Conservation (phyloP, 1,140 invertebrate genomes). For the Hylaeus anthracinus region DNA sequence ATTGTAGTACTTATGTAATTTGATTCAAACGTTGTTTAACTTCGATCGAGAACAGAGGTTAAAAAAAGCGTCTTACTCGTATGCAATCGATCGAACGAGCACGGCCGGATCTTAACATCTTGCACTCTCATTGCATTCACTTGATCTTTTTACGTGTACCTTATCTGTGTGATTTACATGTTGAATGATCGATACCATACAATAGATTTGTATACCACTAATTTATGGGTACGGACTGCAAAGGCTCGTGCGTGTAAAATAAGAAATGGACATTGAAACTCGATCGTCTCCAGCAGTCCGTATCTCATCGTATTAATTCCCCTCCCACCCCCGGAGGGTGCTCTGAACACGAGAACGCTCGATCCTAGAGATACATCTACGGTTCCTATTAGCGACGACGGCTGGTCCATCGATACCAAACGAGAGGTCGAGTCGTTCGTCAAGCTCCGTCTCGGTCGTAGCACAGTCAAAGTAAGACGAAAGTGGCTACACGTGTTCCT, state of each 20-base stretch:
- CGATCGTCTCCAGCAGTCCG: slow-evolving; percentile 27
- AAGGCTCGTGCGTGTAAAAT: slow-evolving; percentile 43
- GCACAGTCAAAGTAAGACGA: background rate
- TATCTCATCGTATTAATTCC: slow-evolving; percentile 30
- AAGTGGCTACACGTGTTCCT: background rate
- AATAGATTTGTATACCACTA: slow-evolving; percentile 54
- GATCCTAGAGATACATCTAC: slow-evolving; percentile 3
- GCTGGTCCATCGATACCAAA: background rate
- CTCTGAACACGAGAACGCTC: slow-evolving; percentile 45
- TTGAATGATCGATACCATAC: slow-evolving; percentile 41
- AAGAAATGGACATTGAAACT: slow-evolving; percentile 31
- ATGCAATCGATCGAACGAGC: too few relatives aligned
- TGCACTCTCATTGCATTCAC: slow-evolving; percentile 39
- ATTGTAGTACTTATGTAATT: background rate
- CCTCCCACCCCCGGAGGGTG: slow-evolving; percentile 9
- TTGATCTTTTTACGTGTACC: slow-evolving; percentile 33
- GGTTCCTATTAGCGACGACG: slow-evolving; percentile 23
- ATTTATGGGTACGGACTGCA: slow-evolving; percentile 50
- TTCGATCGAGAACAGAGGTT: background rate
- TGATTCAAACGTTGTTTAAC: background rate
- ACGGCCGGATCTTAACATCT: slow-evolving; percentile 2
- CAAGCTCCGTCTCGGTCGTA: background rate
- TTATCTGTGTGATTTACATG: slow-evolving; percentile 46
- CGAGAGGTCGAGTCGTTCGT: background rate
- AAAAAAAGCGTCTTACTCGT: slow-evolving; percentile 1